Conservation (phyloP, 2,888 invertebrate genomes). For the Caenorhabditis wallacei region DNA sequence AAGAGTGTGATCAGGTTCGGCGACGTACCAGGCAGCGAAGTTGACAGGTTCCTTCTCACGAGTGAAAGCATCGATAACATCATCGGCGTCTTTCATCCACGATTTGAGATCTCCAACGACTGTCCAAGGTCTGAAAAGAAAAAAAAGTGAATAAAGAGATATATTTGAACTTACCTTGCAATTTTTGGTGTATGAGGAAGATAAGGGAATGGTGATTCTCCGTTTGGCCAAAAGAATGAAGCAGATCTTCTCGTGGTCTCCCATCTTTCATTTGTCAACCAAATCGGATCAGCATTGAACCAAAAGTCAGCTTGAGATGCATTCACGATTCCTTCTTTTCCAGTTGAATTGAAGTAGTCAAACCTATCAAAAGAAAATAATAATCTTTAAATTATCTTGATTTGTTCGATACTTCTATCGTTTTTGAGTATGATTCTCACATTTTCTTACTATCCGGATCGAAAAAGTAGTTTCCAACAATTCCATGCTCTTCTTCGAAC, state of each 20-base stretch:
- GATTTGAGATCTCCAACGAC: slow-evolving; percentile 68
- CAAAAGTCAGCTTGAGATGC: slow-evolving; percentile 62
- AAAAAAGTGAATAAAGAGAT: neutral
- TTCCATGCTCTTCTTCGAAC: slow-evolving; percentile 73
- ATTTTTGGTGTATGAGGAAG: slow-evolving; percentile 62
- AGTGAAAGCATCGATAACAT: slow-evolving; percentile 75
- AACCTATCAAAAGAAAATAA: slow-evolving; percentile 47
- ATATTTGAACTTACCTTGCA: slow-evolving; percentile 43
- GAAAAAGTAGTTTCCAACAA: slow-evolving; percentile 75
- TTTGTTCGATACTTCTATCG: no score
- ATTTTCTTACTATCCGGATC: slow-evolving; percentile 66
- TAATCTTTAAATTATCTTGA: no score
- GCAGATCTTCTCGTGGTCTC: slow-evolving; percentile 61
- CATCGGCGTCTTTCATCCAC: slow-evolving; percentile 81
- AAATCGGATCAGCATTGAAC: slow-evolving; percentile 71
- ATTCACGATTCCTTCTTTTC: slow-evolving; percentile 63
- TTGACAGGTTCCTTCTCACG: slow-evolving; percentile 82
- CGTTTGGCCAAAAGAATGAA: slow-evolving; percentile 72
- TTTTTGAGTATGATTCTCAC: slow-evolving; percentile 6
- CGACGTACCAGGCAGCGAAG: slow-evolving; percentile 84
- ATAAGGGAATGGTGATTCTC: slow-evolving; percentile 65
- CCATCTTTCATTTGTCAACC: slow-evolving; percentile 71
- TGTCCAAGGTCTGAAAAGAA: slow-evolving; percentile 64
- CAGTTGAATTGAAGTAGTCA: slow-evolving; percentile 72
- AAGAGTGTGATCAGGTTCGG: slow-evolving; percentile 84